A percentile compares a stretch with the other conserved stretches of the same genome.
Evolutionary conservation across 2,113 vertebrate genomes (phyloP).

Genomic region (Antigone vipio): DNA sequence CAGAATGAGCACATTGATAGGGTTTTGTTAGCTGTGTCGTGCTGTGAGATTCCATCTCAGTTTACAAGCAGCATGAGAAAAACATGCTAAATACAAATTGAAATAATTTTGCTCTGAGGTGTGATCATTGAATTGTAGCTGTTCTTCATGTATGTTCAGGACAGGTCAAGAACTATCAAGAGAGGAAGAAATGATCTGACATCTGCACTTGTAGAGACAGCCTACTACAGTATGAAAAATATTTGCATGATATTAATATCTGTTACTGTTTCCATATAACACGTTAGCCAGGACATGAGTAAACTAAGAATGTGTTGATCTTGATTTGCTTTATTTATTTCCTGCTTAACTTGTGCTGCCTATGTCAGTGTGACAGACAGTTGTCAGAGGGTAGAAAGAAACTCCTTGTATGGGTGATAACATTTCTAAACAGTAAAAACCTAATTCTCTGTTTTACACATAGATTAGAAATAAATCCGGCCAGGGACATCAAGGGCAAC

Average conservation of each 20-base stretch:
- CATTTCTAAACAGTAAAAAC: not conserved
- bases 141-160: not conserved
- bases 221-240: not conserved
- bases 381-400: not conserved
- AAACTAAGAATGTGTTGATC: not conserved
- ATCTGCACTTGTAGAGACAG: not conserved
- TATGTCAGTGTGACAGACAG: not conserved
- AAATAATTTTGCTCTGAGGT: not conserved
- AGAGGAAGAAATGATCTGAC: not conserved
- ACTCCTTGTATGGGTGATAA: not conserved
- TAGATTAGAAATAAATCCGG: not conserved
- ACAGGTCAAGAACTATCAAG: not conserved
- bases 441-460: not conserved
- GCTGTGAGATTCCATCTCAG: slow-evolving; percentile 32
- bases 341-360: not conserved
- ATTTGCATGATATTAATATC: not conserved
- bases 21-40: slow-evolving; percentile 29
- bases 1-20: not conserved
- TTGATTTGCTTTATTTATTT: not conserved
- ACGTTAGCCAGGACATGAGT: not conserved
- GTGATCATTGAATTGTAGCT: not conserved
- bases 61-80: slow-evolving; percentile 30
- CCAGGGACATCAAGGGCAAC: no score
- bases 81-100: not conserved
- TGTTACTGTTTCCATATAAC: not conserved